These are phyloP conservation scores for Apostichopus japonicus DNA, from an alignment of 35 echinoderm and acorn worm genomes.

Conservation along the genomic window DNA sequence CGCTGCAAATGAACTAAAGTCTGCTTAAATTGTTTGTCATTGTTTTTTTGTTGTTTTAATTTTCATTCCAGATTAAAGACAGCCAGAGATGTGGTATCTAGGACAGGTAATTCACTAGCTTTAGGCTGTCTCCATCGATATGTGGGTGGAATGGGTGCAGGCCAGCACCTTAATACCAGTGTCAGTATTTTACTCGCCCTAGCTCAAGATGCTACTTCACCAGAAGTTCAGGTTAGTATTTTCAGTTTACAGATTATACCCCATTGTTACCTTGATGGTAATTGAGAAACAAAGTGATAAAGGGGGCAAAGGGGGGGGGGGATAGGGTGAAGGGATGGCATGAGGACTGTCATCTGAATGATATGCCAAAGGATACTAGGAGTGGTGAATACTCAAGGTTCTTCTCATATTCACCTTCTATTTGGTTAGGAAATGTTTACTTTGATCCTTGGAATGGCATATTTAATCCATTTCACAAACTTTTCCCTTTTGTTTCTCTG, in stretches of 20 bases:
- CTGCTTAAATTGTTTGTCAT: too few relatives aligned
- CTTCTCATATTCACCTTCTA: not conserved
- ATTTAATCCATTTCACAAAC: not conserved
- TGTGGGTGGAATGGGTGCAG: constrained; percentile 99
- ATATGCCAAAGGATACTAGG: too few relatives aligned
- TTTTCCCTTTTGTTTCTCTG: not conserved
- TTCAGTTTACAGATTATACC: too few relatives aligned
- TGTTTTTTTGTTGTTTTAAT: not conserved
- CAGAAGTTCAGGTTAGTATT: constrained; percentile 85
- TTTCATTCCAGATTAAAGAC: constrained; percentile 84
- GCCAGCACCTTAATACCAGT: constrained; percentile 98
- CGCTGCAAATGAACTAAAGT: too few relatives aligned
- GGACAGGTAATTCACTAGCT: constrained; percentile 96
- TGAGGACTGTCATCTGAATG: too few relatives aligned
- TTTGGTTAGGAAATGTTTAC: not conserved
- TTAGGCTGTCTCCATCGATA: constrained; percentile 94
- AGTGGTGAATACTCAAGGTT: too few relatives aligned
- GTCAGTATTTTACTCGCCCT: constrained; percentile 97
- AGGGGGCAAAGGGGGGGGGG: too few relatives aligned
- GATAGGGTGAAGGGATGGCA: too few relatives aligned
- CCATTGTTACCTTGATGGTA: too few relatives aligned
- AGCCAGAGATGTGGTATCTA: constrained; percentile 96
- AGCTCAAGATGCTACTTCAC: constrained; percentile 94
- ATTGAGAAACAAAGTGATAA: too few relatives aligned
- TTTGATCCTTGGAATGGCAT: too few relatives aligned